Base-by-base conservation (phyloP, 2,797 vertebrate genomes). In the Pogoniulus pusillus region DNA sequence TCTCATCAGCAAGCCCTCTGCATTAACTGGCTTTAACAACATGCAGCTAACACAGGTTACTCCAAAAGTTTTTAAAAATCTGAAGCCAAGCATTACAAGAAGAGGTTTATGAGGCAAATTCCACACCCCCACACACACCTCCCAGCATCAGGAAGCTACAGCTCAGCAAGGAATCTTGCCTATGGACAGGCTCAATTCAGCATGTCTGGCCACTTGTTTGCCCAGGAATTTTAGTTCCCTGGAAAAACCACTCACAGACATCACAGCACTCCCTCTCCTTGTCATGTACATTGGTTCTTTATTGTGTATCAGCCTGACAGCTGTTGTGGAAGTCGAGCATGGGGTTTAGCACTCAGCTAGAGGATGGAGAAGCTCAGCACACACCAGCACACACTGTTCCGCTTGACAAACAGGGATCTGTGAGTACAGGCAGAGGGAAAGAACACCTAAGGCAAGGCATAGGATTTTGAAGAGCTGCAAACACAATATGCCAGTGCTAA, bases 251-350 rank as follows among this genome's bases (percentile, higher is more conserved):
- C 7, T 41, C 60, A 51, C 20, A 17, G 41, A 7, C 45, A 5
- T 30, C 1, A 6, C 30, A 60, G 53, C 18, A 4, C 10, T 51
- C 29, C 53, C 30, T 34, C 6, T 17, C 74, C n/a, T 47, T 5
- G 1, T 3, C 10, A 24, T 1, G 1, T 14, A 51, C 6, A 0
- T 26, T 20, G 27, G 7, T 4, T 41, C 74, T 35, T 27, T 49
- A 22, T 26, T 18, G 59, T 0, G 1, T 17, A 16, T 0, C 1
- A 30, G 30, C 16, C 76, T 73, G 69, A 5, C 57, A 62, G 92
- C 59, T 11, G 7, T 12, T 29, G 27, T 2, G 23, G 79, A 23
- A 37, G 19, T 4, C 3, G 1, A 62, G 59, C 20, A 5, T 3
- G 2, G n/a, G 27, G 16, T 35, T 72, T 7, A 82, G 85, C 76